Conservation (phyloP, 2,113 vertebrate genomes). For the Zosterops borbonicus region DNA sequence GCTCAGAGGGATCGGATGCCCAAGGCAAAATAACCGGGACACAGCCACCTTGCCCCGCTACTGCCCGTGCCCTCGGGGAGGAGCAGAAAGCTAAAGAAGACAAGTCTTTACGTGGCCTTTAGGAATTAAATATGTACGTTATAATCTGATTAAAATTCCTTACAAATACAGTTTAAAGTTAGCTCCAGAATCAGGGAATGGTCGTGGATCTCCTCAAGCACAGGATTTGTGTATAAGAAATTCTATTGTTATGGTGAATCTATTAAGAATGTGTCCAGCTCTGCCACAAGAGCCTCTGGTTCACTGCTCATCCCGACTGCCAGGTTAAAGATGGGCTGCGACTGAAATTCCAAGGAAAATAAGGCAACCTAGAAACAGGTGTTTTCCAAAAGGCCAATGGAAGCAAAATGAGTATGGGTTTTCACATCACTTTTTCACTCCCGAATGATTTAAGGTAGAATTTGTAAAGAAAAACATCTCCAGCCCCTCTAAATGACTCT, state of each 20-base stretch:
- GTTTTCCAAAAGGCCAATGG: not conserved
- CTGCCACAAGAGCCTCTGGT: not conserved
- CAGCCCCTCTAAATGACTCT: not conserved
- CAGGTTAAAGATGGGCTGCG: not conserved
- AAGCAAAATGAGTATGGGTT: not conserved
- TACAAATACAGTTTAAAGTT: not conserved
- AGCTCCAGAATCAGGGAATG: not conserved
- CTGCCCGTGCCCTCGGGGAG: not conserved
- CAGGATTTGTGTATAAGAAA: constrained; percentile 7
- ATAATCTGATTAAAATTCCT: constrained; percentile 17
- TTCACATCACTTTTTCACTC: not conserved
- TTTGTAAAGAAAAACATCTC: not conserved
- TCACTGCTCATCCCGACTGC: not conserved
- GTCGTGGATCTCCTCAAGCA: not conserved
- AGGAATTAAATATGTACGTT: not conserved
- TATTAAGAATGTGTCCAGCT: not conserved
- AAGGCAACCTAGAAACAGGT: not conserved
- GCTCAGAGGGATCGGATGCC: not conserved
- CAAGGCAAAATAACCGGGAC: not conserved
- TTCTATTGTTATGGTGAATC: not conserved
- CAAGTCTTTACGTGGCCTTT: not conserved
- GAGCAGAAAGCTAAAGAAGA: not conserved
- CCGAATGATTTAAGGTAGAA: not conserved
- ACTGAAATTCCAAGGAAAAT: not conserved
- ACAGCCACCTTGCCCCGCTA: not conserved